phyloP scores from a whole-genome alignment of 2,113 vertebrate genomes.

The Oxygymnocypris stewartii region DNA sequence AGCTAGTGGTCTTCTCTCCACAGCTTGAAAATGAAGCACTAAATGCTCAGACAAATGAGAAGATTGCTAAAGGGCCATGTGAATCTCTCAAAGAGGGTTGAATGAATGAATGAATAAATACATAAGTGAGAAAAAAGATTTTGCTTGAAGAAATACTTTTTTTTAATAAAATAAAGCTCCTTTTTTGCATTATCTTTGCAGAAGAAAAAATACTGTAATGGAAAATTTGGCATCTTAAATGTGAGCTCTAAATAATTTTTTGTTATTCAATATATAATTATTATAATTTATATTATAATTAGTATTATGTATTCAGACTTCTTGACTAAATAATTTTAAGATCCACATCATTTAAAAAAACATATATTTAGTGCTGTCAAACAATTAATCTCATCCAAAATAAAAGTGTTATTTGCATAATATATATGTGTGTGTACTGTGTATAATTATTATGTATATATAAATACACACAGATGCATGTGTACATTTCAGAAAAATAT shows the following conservation, averaged over 20 bases:
- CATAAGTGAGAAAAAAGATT: neutral
- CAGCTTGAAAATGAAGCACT: neutral
- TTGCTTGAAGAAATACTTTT: neutral
- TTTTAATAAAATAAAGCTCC: too few species aligned
- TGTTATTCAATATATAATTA: neutral
- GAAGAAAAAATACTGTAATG: neutral
- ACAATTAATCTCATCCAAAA: too few species aligned
- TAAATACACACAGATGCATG: too few species aligned
- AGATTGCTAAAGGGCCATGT: neutral
- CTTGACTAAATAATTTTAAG: too few species aligned
- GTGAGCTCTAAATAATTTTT: neutral
- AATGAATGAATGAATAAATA: neutral
- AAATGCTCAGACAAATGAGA: neutral
- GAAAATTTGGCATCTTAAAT: neutral
- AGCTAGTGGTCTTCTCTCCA: neutral
- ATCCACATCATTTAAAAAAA: too few species aligned
- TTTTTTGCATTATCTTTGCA: neutral
- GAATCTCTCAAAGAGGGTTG: neutral
- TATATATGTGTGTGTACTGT: too few species aligned
- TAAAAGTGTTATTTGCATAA: too few species aligned
- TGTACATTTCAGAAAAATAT: too few species aligned
- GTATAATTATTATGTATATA: too few species aligned
- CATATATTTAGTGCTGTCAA: too few species aligned
- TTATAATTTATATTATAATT: neutral
- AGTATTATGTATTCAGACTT: too few species aligned